Base-by-base conservation (phyloP, 2,113 vertebrate genomes). In the Coryphaenoides rupestris region DNA sequence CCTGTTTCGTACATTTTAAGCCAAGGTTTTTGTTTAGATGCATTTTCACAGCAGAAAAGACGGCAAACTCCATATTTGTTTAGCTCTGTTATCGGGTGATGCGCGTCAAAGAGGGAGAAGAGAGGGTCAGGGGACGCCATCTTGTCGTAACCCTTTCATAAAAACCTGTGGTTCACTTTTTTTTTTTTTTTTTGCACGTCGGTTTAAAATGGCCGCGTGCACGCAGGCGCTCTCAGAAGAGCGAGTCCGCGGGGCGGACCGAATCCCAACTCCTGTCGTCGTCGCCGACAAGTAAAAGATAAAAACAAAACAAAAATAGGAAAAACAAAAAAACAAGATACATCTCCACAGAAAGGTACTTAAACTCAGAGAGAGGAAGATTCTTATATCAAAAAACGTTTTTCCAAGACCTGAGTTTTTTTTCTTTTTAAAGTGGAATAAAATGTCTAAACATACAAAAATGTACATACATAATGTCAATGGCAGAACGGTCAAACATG, bases 401-500 rank as follows among this genome's bases (percentile, higher is more conserved):
- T 33, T 67, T 84, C 86, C 72, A 77, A 87, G 83, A 89, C 87
- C 87, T 89, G 87, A 99, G 97, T 93, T 91, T 94, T 93, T 91
- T 54, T 55, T 55, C 33, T 45, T 55, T 81, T 65, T 65, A 56
- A 45, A 77, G 83, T 78, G 77, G 77, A 84, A 94, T 90, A 92
- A 89, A 94, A 93, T 91, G 93, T 91, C 33, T 50, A 65, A 92
- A 94, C 91, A 93, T 94, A 95, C 86, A 92, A 93, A 94, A 94
- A 93, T 91, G 90, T 92, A 91, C 91, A 92, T 91, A 92, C 88
- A 91, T 92, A 92, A 91, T 92, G 93, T 93, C 91, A 91, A 50
- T 50, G 47, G 15, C 92, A 91, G 85, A 90, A 87, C 89, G 93
- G 93, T 96, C 94, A 98, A 96, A 92, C 89, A 89, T 64, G 88